phyloP scores from a whole-genome alignment of 1,140 invertebrate species.

The Scaptodrosophila lebanonensis region DNA sequence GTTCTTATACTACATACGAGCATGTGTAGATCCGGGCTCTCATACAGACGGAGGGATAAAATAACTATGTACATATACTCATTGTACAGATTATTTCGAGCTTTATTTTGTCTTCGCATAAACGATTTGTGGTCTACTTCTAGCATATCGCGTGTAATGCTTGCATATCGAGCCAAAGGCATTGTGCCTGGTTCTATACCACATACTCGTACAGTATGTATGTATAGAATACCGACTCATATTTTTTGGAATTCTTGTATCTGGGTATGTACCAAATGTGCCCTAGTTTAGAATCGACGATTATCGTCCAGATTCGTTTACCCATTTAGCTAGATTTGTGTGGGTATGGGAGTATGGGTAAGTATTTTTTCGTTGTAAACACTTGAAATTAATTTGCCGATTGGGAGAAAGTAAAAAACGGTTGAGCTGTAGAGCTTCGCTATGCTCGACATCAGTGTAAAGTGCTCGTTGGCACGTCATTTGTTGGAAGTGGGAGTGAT shows the following conservation, averaged over 20 bases:
- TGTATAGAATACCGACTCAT: neutral
- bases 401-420: conserved; percentile 46
- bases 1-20: no score
- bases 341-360: neutral
- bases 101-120: neutral
- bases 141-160: conserved; percentile 16
- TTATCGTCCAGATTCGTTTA: conserved; percentile 65
- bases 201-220: conserved; percentile 16
- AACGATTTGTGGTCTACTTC: no score
- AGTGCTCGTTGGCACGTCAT: conserved; percentile 43
- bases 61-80: no score
- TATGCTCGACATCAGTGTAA: conserved; percentile 39
- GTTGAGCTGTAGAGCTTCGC: conserved; percentile 31
- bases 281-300: conserved; percentile 29
- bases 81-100: no score
- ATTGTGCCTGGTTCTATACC: no score
- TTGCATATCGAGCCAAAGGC: conserved; percentile 22
- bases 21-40: no score
- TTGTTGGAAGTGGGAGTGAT: neutral
- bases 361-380: conserved; percentile 60
- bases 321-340: conserved; percentile 69
- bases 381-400: conserved; percentile 52
- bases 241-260: conserved; percentile 9
- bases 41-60: no score
- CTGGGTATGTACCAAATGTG: conserved; percentile 21